These are phyloP conservation scores for Drosophila eugracilis DNA, from an alignment of 1,140 invertebrate genomes.

Conservation along the genomic window DNA sequence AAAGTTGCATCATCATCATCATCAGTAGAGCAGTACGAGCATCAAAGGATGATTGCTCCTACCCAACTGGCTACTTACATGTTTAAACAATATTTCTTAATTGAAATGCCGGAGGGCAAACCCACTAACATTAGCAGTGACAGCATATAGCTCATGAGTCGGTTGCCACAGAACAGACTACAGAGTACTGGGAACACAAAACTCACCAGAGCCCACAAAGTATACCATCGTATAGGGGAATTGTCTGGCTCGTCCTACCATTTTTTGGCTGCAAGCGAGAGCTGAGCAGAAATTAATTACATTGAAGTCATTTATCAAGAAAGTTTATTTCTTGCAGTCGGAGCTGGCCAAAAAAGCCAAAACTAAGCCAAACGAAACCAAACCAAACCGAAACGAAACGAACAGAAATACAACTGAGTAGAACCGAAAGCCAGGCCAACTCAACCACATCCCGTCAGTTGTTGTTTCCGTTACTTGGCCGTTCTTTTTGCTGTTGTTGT, in stretches of 20 bases:
- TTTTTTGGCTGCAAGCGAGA: slow-evolving; percentile 58
- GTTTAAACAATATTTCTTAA: slow-evolving; percentile 82
- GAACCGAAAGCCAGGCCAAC: slow-evolving; percentile 41
- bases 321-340: slow-evolving; percentile 79
- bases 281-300: slow-evolving; percentile 81
- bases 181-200: not conserved
- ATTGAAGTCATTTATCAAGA: slow-evolving; percentile 84
- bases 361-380: slow-evolving; percentile 29
- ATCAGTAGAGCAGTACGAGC: not conserved
- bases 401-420: slow-evolving; percentile 46
- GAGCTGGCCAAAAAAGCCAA: slow-evolving; percentile 43
- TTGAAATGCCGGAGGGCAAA: slow-evolving; percentile 74
- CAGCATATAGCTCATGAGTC: slow-evolving; percentile 74
- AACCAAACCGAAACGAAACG: slow-evolving; percentile 15
- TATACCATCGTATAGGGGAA: slow-evolving; percentile 36
- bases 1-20: slow-evolving; percentile 18
- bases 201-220: slow-evolving; percentile 4
- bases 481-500: slow-evolving; percentile 76
- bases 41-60: slow-evolving; percentile 14
- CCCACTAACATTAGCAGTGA: slow-evolving; percentile 71
- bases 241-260: slow-evolving; percentile 40
- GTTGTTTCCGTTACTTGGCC: slow-evolving; percentile 75
- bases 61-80: slow-evolving; percentile 64
- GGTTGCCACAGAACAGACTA: slow-evolving; percentile 37
- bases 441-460: slow-evolving; percentile 74